Evolutionary conservation across 2,113 vertebrate genomes (phyloP).

Genomic region (Glaucomys volans): DNA sequence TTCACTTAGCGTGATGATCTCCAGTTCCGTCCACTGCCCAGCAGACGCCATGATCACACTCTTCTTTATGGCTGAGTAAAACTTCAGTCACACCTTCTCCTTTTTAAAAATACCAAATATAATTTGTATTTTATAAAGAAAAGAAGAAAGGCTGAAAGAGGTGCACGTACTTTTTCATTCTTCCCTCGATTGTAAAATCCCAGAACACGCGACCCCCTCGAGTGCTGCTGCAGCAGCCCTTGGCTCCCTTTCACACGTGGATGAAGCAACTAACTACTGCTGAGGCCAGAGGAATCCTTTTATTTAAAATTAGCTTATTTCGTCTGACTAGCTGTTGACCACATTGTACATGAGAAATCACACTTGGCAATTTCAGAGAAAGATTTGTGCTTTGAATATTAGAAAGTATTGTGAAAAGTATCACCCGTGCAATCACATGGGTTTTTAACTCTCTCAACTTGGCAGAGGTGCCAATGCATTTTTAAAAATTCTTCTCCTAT

Average conservation of each 20-base stretch:
- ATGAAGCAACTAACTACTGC: background rate
- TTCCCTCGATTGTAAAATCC: background rate
- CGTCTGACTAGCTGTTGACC: background rate
- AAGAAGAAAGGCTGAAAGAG: background rate
- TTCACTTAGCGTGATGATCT: too few species aligned
- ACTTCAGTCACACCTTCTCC: background rate
- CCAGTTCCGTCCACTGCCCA: too few species aligned
- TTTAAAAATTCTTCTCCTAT: background rate
- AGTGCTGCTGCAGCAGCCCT: background rate
- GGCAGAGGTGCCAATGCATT: background rate
- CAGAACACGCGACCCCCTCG: fast-evolving
- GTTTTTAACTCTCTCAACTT: background rate
- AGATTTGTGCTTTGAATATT: background rate
- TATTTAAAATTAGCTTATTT: background rate
- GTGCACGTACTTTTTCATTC: background rate
- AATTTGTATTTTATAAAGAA: background rate
- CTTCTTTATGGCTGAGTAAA: too few species aligned
- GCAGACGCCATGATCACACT: too few species aligned
- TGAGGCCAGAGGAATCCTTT: background rate
- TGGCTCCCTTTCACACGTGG: background rate
- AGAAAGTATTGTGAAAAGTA: background rate
- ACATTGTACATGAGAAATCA: background rate
- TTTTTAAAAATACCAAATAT: background rate
- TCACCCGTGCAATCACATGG: background rate
- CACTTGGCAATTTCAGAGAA: background rate